Percentiles rank a stretch among this genome's conserved stretches.
phyloP scores from a whole-genome alignment of 1,140 invertebrate genomes.

The Neodiprion fabricii region DNA sequence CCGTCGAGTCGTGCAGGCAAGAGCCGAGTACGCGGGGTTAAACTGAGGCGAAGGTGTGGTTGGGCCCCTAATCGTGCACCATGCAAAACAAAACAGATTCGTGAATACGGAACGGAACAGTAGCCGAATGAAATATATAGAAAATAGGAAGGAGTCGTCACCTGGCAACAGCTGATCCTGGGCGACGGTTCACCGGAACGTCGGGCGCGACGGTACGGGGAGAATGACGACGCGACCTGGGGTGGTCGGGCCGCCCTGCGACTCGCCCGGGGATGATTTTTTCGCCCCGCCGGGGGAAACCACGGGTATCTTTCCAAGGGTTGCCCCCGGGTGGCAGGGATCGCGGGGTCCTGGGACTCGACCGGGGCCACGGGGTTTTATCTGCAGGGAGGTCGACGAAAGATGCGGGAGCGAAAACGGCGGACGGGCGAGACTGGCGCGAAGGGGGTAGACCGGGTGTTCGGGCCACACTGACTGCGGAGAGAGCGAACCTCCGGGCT shows the following conservation, averaged over 20 bases:
- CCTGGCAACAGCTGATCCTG: constrained; percentile 6
- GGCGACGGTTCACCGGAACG: neutral
- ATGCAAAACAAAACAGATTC: too few relatives aligned
- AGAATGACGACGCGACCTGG: neutral
- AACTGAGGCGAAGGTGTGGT: too few relatives aligned
- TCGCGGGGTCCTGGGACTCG: neutral
- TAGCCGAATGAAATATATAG: too few relatives aligned
- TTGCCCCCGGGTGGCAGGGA: constrained; percentile 23
- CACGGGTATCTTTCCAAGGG: constrained; percentile 4
- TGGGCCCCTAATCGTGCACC: too few relatives aligned
- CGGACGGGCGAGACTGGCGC: neutral
- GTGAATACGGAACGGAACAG: too few relatives aligned
- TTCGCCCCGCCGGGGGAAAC: constrained; percentile 13
- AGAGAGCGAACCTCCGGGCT: constrained; percentile 6
- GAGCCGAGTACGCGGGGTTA: too few relatives aligned
- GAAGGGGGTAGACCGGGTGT: neutral
- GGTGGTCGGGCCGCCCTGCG: constrained; percentile 15
- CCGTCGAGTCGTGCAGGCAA: too few relatives aligned
- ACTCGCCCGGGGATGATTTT: constrained; percentile 10
- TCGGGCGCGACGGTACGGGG: neutral
- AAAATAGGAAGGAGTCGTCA: neutral
- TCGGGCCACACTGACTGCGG: constrained; percentile 6
- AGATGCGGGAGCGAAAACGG: constrained; percentile 10
- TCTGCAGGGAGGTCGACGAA: constrained; percentile 12
- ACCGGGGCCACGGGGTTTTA: neutral